Evolutionary conservation across 2,113 vertebrate genomes (phyloP), one percentile per base, ranked within the genome.

Genomic region (Pampusana beccarii): DNA sequence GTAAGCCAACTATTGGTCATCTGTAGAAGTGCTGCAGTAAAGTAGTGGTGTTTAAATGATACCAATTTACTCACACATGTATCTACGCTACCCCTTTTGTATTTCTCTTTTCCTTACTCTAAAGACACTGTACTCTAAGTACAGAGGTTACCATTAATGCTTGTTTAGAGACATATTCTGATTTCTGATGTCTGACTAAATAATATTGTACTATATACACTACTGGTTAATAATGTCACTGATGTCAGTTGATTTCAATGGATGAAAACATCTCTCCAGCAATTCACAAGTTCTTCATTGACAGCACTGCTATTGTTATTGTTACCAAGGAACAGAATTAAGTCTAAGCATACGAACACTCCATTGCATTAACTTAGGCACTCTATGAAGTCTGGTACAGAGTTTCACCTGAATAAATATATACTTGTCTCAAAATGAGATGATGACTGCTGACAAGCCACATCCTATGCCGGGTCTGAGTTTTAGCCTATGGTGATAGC

Each of bases 31-130:
- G 31, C 36, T n/a, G 19, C 48, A 33, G 57, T 51, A 10, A 81
- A 56, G 23, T 42, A 26, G 8, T 60, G 33, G 9, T 67, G 17
- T 58, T 87, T 48, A 67, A 82, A 93, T 81, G 3, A 48, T 13
- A 31, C 2, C 15, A 5, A 23, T 82, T 93, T 82, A 28, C 20
- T 73, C 34, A 29, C 24, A 26, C 0, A 8, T 13, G 0, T 60
- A 28, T 44, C 15, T 80, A 19, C 10, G 8, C 6, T 40, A 60
- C 13, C 10, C 18, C 19, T 65, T 78, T 16, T 17, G 11, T 62
- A 46, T 53, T 92, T 84, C 33, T 57, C 28, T 81, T 34, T 72
- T 66, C 38, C 74, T 88, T 75, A 51, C 40, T 69, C 7, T 65
- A 53, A 28, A 69, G 60, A 61, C 11, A 26, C 5, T 65, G 13